These are phyloP conservation scores for Prostheceraeus crozeri DNA, from an alignment of 2,888 invertebrate genomes.

Conservation along the genomic window DNA sequence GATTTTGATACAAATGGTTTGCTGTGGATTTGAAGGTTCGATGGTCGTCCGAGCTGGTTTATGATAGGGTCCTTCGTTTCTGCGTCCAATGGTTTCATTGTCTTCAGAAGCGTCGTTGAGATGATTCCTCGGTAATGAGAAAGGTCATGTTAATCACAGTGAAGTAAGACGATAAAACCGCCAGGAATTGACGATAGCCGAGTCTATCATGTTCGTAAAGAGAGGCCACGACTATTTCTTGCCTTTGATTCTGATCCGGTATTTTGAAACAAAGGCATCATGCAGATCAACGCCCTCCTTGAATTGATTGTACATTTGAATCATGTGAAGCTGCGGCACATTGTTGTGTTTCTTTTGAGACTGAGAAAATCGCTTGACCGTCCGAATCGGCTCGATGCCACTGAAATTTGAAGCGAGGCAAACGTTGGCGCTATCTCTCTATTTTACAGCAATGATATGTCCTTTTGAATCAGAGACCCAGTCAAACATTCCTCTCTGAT, in stretches of 20 bases:
- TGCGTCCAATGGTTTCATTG: not conserved
- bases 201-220: not conserved
- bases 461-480: not conserved
- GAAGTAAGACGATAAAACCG: not conserved
- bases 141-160: not conserved
- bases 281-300: not conserved
- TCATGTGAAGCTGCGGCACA: not conserved
- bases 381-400: slow-evolving; percentile 23
- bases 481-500: slow-evolving; percentile 10
- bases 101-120: not conserved
- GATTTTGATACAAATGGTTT: not conserved
- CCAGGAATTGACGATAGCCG: slow-evolving; percentile 1
- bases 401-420: slow-evolving; percentile 25
- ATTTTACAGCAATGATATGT: slow-evolving; percentile 24
- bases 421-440: slow-evolving; percentile 35
- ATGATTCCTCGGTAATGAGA: not conserved
- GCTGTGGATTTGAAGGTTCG: not conserved
- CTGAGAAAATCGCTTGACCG: slow-evolving; percentile 18
- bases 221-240: slow-evolving; percentile 16
- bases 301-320: not conserved
- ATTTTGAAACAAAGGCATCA: slow-evolving; percentile 16
- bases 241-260: not conserved
- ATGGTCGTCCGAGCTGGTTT: slow-evolving; percentile 1
- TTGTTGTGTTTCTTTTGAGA: too few species aligned
- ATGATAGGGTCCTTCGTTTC: not conserved